Base-by-base conservation (phyloP, 2,888 invertebrate genomes). In the Limnephilus rhombicus region DNA sequence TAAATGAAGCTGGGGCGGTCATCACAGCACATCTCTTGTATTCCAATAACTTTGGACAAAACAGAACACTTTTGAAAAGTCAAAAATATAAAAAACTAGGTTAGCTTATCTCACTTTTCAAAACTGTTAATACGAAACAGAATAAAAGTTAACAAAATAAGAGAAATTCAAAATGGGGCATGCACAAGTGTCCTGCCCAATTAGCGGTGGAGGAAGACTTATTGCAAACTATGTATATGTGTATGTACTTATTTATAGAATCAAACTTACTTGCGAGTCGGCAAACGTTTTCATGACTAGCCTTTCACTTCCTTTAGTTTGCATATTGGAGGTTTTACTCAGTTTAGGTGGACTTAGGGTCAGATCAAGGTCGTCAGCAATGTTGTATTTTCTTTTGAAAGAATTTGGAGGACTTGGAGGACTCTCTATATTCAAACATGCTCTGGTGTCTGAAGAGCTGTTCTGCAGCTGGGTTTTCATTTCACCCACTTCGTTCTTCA, bases 401-500 rank as follows among this genome's bases (percentile, higher is more conserved):
- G 31, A 68, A 87, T 31, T 53, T 5, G 49, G 53, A 3, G 87
- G 53, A 53, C 18, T 53, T 5, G 49, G 53, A 3, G 87, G 53
- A 53, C 18, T 87, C 31, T 87, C 87, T 68, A 34, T 31, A 87
- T 68, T 29, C 15, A 29, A 34, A 49, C 13, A 29, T 34, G 24
- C 18, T 49, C 24, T 12, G 18, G 83, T 34, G 34, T 12, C 45
- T 45, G 45, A 45, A 45, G 24, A 37, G 15, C 24, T 18, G 34
- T 15, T 34, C 82, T 83, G 82, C 82, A 83, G 83, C 53, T 31
- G 87, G 31, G 34, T 37, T 85, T 89, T 89, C 24, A 88, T 18
- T 80, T 88, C 88, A 18, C 15, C 31, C 24, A 91, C 41, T 41
- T 81, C 83, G 12, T 9, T 18, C 91, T 92, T 92, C 34, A 92